Conservation (phyloP, 2,113 vertebrate species). For the Catharus minimus region DNA sequence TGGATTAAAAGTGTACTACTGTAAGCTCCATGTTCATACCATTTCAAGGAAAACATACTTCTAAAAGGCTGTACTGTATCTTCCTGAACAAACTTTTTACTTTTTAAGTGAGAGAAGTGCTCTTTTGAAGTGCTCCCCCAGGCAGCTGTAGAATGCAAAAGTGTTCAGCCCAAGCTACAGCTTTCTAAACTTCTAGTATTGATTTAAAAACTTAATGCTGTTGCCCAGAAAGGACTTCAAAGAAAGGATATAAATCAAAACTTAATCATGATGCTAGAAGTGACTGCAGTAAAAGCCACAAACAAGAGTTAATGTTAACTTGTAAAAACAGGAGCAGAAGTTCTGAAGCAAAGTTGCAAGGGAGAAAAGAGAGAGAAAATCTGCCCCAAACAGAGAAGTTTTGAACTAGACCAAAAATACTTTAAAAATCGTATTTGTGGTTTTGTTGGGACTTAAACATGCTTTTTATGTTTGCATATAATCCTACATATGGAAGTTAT, state of each 20-base stretch:
- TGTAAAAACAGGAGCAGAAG: neutral
- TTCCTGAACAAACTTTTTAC: slow-evolving; percentile 62
- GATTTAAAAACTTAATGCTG: slow-evolving; percentile 70
- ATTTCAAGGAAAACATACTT: slow-evolving; percentile 38
- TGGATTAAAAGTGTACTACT: neutral
- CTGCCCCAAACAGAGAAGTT: neutral
- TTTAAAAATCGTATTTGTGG: neutral
- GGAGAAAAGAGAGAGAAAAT: neutral
- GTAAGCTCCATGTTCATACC: neutral
- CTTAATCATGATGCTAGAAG: slow-evolving; percentile 56
- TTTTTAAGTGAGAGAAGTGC: slow-evolving; percentile 54
- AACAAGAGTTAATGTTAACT: slow-evolving; percentile 36
- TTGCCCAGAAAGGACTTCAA: slow-evolving; percentile 72
- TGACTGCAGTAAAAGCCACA: slow-evolving; percentile 48
- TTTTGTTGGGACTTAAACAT: neutral
- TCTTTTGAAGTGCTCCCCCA: slow-evolving; percentile 70
- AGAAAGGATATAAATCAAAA: slow-evolving; percentile 60
- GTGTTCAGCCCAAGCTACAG: slow-evolving; percentile 58
- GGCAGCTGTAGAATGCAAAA: slow-evolving; percentile 63
- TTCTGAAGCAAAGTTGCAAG: neutral
- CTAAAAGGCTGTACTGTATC: slow-evolving; percentile 26
- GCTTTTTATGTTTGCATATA: neutral
- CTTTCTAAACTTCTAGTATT: slow-evolving; percentile 66
- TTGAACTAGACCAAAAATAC: neutral
- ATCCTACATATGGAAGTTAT: neutral